Evolutionary conservation across 1,140 invertebrate genomes (phyloP).

Genomic region (Homarus americanus): DNA sequence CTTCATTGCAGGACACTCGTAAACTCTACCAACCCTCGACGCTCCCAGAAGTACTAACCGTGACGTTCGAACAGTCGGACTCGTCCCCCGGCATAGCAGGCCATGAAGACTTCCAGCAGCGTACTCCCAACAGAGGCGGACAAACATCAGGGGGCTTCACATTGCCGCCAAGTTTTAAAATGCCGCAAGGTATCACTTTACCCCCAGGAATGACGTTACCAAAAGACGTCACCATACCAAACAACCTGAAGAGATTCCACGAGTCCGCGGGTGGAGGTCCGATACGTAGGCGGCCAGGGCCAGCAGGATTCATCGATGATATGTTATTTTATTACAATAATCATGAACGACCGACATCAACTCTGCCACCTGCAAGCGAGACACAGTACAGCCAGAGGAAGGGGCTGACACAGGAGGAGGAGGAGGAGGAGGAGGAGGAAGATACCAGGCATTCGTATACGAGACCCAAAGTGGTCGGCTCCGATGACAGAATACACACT

Average conservation of each 20-base stretch:
- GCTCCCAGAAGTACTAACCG: neutral
- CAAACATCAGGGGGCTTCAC: conserved; percentile 7
- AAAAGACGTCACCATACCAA: conserved; percentile 6
- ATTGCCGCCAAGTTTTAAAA: conserved; percentile 37
- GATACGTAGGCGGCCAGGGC: neutral
- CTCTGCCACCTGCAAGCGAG: neutral
- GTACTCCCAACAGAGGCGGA: neutral
- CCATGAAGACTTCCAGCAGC: neutral
- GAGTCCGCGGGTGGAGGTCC: conserved; percentile 2
- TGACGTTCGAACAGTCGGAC: neutral
- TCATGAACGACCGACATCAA: conserved; percentile 41
- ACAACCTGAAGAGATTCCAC: neutral
- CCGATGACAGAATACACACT: conserved; percentile 23
- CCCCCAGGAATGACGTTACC: conserved; percentile 41
- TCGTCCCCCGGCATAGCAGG: neutral
- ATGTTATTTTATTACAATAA: conserved; percentile 62
- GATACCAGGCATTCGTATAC: neutral
- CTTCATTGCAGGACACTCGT: neutral
- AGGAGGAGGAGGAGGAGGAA: neutral
- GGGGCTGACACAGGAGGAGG: conserved; percentile 10
- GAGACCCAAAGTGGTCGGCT: conserved; percentile 64
- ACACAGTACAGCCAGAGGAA: conserved; percentile 48
- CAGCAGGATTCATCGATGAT: conserved; percentile 45
- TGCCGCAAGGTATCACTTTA: conserved; percentile 14
- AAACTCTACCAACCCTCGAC: neutral